Percentiles rank a stretch among this genome's conserved stretches.
Conservation (phyloP, 2,888 invertebrate species). For the Gastrophysa polygoni region DNA sequence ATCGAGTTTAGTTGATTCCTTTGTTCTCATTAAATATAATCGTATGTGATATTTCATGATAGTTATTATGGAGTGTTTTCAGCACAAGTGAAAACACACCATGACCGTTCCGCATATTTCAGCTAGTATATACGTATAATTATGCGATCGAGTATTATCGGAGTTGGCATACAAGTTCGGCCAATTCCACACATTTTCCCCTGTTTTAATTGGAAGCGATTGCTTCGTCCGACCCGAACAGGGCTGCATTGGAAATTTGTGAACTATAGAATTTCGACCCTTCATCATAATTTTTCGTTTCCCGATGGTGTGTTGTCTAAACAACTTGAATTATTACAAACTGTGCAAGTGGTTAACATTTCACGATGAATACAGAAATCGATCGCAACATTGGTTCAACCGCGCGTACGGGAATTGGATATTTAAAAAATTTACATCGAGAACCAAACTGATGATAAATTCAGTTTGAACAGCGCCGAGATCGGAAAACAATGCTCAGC, state of each 20-base stretch:
- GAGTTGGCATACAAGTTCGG: constrained; percentile 3
- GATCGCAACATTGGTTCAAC: neutral
- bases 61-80: neutral
- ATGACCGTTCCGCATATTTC: neutral
- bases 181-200: constrained; percentile 2
- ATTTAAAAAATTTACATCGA: neutral
- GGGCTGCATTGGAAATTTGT: neutral
- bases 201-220: constrained; percentile 3
- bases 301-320: neutral
- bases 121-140: constrained; percentile 3
- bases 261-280: neutral
- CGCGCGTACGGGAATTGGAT: neutral
- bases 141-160: constrained; percentile 1
- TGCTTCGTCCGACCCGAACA: neutral
- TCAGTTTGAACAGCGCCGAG: neutral
- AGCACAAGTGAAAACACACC: neutral
- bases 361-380: neutral
- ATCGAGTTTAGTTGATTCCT: neutral
- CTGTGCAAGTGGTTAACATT: neutral
- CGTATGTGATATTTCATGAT: neutral
- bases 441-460: neutral
- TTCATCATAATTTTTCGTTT: neutral
- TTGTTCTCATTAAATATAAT: neutral
- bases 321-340: neutral
- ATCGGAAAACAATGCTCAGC: neutral